These are phyloP conservation scores for Orchesellides sinensis DNA, from an alignment of 2,888 invertebrate species.

Conservation along the genomic window DNA sequence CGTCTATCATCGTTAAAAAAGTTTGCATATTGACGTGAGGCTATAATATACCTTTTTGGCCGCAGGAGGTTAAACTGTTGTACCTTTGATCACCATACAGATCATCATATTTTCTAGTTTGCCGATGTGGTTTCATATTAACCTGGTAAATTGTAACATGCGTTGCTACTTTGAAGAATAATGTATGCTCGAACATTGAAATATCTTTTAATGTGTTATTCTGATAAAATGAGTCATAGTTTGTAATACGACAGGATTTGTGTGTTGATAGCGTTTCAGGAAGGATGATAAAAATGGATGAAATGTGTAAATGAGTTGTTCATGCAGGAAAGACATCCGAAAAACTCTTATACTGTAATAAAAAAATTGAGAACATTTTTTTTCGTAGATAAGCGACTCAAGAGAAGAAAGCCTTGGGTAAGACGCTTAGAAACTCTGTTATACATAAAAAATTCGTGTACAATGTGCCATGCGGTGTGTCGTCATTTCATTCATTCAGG, in stretches of 20 bases:
- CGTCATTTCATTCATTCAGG: constrained; percentile 28
- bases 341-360: too few relatives aligned
- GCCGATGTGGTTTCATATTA: too few relatives aligned
- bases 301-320: constrained; percentile 39
- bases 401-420: neutral
- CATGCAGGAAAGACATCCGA: neutral
- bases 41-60: neutral
- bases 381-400: too few relatives aligned
- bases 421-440: neutral
- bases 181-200: too few relatives aligned
- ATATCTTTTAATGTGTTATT: too few relatives aligned
- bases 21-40: neutral
- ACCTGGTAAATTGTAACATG: too few relatives aligned
- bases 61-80: too few relatives aligned
- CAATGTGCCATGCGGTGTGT: constrained; percentile 28
- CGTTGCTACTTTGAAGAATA: too few relatives aligned
- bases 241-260: neutral
- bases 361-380: constrained; percentile 12
- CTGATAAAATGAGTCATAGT: too few relatives aligned
- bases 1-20: constrained; percentile 24
- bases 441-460: too few relatives aligned
- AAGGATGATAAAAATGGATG: constrained; percentile 10
- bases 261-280: neutral
- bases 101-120: too few relatives aligned
- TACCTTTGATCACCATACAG: too few relatives aligned